A percentile compares a stretch with the other conserved stretches of the same genome.
phyloP scores from a whole-genome alignment of 2,113 vertebrate genomes.

The Jacana jacana region DNA sequence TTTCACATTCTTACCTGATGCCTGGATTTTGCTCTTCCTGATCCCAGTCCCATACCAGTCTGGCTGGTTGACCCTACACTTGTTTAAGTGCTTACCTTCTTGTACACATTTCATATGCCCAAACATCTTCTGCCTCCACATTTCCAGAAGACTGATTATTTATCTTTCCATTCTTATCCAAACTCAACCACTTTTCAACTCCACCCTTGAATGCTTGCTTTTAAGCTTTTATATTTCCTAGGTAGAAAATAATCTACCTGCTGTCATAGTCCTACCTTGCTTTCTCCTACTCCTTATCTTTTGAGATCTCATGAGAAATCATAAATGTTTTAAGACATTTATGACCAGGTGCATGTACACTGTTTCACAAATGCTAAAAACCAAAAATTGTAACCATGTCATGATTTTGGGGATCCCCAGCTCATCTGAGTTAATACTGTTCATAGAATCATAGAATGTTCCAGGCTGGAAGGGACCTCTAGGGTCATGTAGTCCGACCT shows the following conservation, averaged over 20 bases:
- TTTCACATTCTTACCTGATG: not conserved
- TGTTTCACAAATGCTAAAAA: not conserved
- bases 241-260: not conserved
- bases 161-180: not conserved
- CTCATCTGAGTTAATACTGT: not conserved
- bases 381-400: not conserved
- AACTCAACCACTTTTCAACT: not conserved
- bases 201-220: not conserved
- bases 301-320: not conserved
- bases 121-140: not conserved
- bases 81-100: not conserved
- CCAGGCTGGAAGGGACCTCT: too few relatives aligned
- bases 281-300: not conserved
- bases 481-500: too few relatives aligned
- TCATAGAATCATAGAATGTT: not conserved
- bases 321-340: not conserved
- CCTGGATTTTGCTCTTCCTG: not conserved
- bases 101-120: not conserved
- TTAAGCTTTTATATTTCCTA: not conserved
- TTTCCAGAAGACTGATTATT: not conserved
- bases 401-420: not conserved
- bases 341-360: not conserved
- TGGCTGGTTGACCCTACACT: fast-evolving
- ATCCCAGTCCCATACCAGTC: not conserved
- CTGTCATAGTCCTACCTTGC: not conserved